Conservation (phyloP, 2,797 vertebrate genomes). For the Rhodeus uyekii region DNA sequence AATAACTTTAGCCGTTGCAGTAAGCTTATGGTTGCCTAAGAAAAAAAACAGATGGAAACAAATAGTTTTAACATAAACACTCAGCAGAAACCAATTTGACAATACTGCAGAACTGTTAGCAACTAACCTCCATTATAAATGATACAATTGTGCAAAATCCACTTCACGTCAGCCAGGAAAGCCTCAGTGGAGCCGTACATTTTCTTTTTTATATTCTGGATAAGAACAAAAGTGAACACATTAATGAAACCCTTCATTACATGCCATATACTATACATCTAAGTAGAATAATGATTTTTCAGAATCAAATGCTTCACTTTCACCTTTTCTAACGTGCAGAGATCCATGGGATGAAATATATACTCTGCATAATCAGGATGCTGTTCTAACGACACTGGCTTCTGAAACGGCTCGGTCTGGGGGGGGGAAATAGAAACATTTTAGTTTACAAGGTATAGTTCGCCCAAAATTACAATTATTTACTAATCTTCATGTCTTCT, state of each 20-base stretch:
- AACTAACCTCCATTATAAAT: conserved; percentile 97
- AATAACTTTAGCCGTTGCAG: conserved; percentile 97
- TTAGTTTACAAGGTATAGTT: background rate
- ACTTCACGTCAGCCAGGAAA: conserved; percentile 97
- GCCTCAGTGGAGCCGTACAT: conserved; percentile 99
- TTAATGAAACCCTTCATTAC: background rate
- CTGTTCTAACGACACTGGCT: conserved; percentile 95
- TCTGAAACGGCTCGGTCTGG: conserved; percentile 98
- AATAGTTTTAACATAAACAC: background rate
- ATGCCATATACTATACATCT: background rate
- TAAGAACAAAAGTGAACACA: conserved; percentile 29
- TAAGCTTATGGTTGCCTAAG: conserved; percentile 98
- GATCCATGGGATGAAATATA: conserved; percentile 99
- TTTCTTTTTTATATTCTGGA: conserved; percentile 98
- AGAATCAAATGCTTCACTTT: conserved; percentile 2
- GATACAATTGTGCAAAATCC: conserved; percentile 99
- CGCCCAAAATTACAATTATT: background rate
- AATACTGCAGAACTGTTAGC: conserved; percentile 22
- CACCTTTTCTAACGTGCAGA: conserved; percentile 98
- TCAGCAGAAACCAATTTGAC: background rate
- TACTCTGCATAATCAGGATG: conserved; percentile 99
- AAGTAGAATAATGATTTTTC: background rate
- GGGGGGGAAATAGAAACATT: background rate
- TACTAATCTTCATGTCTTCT: background rate
- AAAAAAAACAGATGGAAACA: conserved; percentile 48